Conservation (phyloP, 2,888 invertebrate genomes). For the Dorcus parallelipipedus region DNA sequence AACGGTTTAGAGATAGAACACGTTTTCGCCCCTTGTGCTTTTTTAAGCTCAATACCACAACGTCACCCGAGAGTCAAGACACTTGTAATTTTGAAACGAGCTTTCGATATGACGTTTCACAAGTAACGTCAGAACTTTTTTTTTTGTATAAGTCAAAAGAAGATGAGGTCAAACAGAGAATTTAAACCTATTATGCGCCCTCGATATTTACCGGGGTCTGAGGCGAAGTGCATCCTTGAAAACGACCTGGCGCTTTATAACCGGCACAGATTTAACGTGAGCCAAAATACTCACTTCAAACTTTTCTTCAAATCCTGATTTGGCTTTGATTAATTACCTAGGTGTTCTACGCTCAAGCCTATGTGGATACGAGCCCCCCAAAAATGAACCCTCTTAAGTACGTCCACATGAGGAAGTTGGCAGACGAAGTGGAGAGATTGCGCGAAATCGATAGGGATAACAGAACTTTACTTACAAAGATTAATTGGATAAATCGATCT, state of each 20-base stretch:
- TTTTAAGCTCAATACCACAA: too few relatives aligned
- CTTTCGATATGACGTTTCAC: too few relatives aligned
- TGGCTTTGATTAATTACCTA: slow-evolving; percentile 14
- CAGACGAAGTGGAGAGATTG: slow-evolving; percentile 45
- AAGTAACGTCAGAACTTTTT: too few relatives aligned
- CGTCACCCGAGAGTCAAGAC: too few relatives aligned
- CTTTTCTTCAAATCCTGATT: background rate
- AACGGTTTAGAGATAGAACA: too few relatives aligned
- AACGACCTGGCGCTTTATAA: slow-evolving; percentile 35
- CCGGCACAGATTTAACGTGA: slow-evolving; percentile 32
- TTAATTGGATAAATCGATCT: slow-evolving; percentile 58
- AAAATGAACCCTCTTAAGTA: slow-evolving; percentile 54
- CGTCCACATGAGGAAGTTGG: slow-evolving; percentile 48
- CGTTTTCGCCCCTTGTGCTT: too few relatives aligned
- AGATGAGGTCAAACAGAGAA: slow-evolving; percentile 21
- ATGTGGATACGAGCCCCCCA: slow-evolving; percentile 55
- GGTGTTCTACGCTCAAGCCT: slow-evolving; percentile 34
- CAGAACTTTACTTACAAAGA: slow-evolving; percentile 56
- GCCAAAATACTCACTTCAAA: slow-evolving; percentile 2
- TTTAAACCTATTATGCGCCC: slow-evolving; percentile 31
- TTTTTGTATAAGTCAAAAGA: slow-evolving; percentile 14
- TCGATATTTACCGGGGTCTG: slow-evolving; percentile 37
- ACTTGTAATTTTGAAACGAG: too few relatives aligned
- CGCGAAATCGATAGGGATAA: slow-evolving; percentile 53
- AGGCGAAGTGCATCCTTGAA: slow-evolving; percentile 17